phyloP scores from a whole-genome alignment of 2,113 vertebrate genomes.

The Rissa tridactyla region DNA sequence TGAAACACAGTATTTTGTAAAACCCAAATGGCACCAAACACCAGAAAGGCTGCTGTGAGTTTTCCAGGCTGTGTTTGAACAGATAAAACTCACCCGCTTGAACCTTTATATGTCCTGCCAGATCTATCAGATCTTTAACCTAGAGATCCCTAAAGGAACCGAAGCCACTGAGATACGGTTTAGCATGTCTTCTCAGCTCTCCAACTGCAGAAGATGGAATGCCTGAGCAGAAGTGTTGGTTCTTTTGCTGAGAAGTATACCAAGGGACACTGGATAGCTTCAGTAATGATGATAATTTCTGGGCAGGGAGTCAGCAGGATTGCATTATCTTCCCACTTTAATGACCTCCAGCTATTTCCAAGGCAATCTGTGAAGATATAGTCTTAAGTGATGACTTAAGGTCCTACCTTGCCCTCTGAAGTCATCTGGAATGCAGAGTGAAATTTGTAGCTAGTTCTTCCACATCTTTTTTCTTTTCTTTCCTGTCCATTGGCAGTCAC shows the following conservation, averaged over 20 bases:
- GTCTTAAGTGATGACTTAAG: background rate
- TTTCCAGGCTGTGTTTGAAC: background rate
- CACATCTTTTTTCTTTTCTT: background rate
- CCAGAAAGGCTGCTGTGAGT: background rate
- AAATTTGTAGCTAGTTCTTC: background rate
- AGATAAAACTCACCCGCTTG: background rate
- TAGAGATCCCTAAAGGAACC: background rate
- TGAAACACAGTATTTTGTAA: background rate
- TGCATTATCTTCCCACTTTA: background rate
- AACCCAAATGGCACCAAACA: background rate
- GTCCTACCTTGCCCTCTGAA: background rate
- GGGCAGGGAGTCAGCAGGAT: background rate
- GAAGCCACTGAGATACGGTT: background rate
- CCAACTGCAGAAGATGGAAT: background rate
- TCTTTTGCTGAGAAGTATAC: background rate
- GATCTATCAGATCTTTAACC: background rate
- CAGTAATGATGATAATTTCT: background rate
- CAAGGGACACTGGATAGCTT: background rate
- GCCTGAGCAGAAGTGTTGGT: background rate
- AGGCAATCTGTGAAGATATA: background rate
- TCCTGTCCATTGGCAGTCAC: background rate
- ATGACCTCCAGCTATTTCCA: background rate
- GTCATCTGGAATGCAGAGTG: background rate
- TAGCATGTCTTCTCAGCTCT: background rate
- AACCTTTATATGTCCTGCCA: background rate